These are phyloP conservation scores for Xiphophorus maculatus DNA, from an alignment of 2,113 vertebrate species.

Conservation along the genomic window DNA sequence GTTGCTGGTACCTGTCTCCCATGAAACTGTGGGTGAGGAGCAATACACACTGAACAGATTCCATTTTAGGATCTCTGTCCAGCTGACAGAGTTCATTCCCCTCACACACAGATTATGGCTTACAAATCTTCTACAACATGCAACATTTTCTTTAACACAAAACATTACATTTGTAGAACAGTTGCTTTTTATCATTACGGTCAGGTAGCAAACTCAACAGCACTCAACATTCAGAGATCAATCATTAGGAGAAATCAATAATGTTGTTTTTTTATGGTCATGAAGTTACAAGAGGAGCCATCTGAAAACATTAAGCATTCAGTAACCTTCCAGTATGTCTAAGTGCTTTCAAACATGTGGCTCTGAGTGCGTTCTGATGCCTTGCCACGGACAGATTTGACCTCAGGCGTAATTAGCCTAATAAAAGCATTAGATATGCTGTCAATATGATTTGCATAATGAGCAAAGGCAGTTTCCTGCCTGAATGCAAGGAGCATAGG, in stretches of 20 bases:
- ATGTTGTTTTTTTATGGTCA: conserved; percentile 41
- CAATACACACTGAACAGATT: no score
- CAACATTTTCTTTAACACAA: neutral
- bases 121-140: neutral
- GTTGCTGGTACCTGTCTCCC: no score
- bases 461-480: conserved; percentile 63
- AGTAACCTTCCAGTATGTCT: conserved; percentile 50
- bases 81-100: no score
- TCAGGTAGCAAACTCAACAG: neutral
- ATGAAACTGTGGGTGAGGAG: no score
- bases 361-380: conserved; percentile 37
- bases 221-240: conserved; percentile 11
- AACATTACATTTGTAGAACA: neutral
- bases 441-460: conserved; percentile 81
- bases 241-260: conserved; percentile 44
- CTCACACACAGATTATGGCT: no score
- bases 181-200: neutral
- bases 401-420: conserved; percentile 75
- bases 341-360: conserved; percentile 16
- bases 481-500: conserved; percentile 58
- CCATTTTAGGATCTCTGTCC: no score
- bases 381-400: conserved; percentile 60
- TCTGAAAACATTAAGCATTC: conserved; percentile 56
- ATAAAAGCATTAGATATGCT: conserved; percentile 80
- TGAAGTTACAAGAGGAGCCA: conserved; percentile 59